Evolutionary conservation across 2,797 vertebrate species (phyloP), one percentile per base, ranked within the genome.

Genomic region (Periparus ater): DNA sequence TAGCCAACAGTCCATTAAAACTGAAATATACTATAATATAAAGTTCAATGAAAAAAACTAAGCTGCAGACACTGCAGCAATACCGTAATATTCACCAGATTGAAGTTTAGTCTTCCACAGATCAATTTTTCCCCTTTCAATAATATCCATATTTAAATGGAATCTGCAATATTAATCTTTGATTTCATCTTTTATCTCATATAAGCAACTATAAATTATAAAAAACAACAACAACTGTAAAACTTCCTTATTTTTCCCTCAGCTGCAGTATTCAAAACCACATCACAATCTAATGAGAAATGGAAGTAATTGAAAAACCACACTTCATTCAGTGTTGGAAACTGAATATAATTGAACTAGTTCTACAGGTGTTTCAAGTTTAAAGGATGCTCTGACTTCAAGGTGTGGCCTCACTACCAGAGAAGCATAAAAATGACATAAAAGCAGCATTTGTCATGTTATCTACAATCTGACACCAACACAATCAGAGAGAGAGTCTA

Each of bases 301-400:
- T 55, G 70, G 95, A 96, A 96, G 93, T 72, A 65, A 93, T 20
- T 95, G 78, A 89, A 96, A 91, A 96, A 85, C 65, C 95, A 93
- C 89, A 93, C 61, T 91, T 93, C 92, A 84, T 78, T 91, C 86
- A 92, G 45, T 40, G 83, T 2, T 93, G 79, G 63, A 94, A 96
- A 96, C 27, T 26, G 50, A 89, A 79, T 60, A 74, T 73, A 93
- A 94, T 60, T 77, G 85, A 93, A 96, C 95, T 89, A 83, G 95
- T 96, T 96, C 72, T 92, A 96, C 95, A 94, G 95, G 95, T 93
- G 91, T 86, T 96, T 95, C 95, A 79, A 88, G 95, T 96, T 93
- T 75, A 80, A 81, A 92, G 66, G 93, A 95, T 94, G 79, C 58
- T 93, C 86, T 75, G 34, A 82, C 30, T 83, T 88, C 84, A 70